Percentiles rank a stretch among this genome's conserved stretches.
phyloP scores from a whole-genome alignment of 2,888 invertebrate genomes.

The Ochropleura leucogaster region DNA sequence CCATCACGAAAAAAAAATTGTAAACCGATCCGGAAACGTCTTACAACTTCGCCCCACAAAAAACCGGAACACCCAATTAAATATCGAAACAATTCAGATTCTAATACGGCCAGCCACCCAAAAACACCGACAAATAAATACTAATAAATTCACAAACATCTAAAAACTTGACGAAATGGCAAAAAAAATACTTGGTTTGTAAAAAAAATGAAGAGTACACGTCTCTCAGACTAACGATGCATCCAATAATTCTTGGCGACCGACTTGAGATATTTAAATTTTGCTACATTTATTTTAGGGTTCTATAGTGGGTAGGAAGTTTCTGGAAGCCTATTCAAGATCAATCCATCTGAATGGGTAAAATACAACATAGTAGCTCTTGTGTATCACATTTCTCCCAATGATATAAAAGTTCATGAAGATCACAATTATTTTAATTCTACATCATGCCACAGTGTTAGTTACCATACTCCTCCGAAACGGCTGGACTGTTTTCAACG shows the following conservation, averaged over 20 bases:
- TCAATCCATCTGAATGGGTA: neutral
- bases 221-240: constrained; percentile 86
- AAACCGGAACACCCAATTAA: constrained; percentile 70
- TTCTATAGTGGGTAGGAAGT: neutral
- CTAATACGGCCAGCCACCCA: constrained; percentile 68
- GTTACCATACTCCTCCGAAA: too few relatives aligned
- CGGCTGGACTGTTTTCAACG: too few relatives aligned
- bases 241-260: constrained; percentile 82
- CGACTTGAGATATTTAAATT: constrained; percentile 81
- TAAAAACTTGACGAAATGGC: constrained; percentile 85
- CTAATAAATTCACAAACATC: constrained; percentile 81
- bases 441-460: too few relatives aligned
- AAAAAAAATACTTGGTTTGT: constrained; percentile 76
- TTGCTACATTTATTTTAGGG: constrained; percentile 73
- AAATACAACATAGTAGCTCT: too few relatives aligned
- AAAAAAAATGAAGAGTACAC: constrained; percentile 58
- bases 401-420: too few relatives aligned
- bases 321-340: neutral
- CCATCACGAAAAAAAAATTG: constrained; percentile 8
- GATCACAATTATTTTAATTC: too few relatives aligned
- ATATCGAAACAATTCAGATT: constrained; percentile 67
- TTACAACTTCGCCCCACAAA: constrained; percentile 32
- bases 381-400: too few relatives aligned
- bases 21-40: constrained; percentile 43
- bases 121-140: constrained; percentile 76